Base-by-base conservation (phyloP, 2,888 invertebrate species). In the Anthophora plumipes region DNA sequence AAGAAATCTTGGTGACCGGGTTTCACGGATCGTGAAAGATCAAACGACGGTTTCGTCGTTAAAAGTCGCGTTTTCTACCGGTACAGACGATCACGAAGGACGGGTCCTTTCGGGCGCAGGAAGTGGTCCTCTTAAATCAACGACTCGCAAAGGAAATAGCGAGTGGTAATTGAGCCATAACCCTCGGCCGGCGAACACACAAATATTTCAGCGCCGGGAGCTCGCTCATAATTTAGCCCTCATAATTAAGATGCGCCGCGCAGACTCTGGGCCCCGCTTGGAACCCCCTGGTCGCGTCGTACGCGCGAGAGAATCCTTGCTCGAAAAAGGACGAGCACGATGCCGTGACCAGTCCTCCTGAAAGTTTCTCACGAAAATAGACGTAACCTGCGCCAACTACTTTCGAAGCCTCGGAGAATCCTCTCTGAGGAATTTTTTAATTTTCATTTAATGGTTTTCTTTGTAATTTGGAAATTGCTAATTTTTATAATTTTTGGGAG, bases 141-240 rank as follows among this genome's bases (percentile, higher is more conserved):
- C 90, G 88, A 74, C 90, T 88, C 83, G 89, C 91, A 85, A 89
- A 91, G 91, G 89, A 90, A 91, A 91, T 89, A 88, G 88, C 91
- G 79, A 91, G 91, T 90, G 90, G 91, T 92, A 92, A 92, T 92
- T 92, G 92, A 92, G 92, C 91, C 91, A 89, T 92, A 92, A 92
- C 89, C 91, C 89, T 89, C 90, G 90, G 83, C 87, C 88, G 87
- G 89, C 85, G 86, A 91, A 89, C 89, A 80, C 90, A 89, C 92
- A 90, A 91, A 92, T 91, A 92, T 92, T 91, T 92, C 92, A 91
- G 85, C 91, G 86, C 88, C 88, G 83, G 88, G 87, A 86, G 88
- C 85, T 85, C 83, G 82, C 90, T 91, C 91, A 89, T 92, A 92
- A 92, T 90, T 92, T 91, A 91, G 78, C 85, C 85, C 88, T 90